A percentile compares a stretch with the other conserved stretches of the same genome.
Evolutionary conservation across 2,113 vertebrate species (phyloP).

Genomic region (Steatornis caripensis): DNA sequence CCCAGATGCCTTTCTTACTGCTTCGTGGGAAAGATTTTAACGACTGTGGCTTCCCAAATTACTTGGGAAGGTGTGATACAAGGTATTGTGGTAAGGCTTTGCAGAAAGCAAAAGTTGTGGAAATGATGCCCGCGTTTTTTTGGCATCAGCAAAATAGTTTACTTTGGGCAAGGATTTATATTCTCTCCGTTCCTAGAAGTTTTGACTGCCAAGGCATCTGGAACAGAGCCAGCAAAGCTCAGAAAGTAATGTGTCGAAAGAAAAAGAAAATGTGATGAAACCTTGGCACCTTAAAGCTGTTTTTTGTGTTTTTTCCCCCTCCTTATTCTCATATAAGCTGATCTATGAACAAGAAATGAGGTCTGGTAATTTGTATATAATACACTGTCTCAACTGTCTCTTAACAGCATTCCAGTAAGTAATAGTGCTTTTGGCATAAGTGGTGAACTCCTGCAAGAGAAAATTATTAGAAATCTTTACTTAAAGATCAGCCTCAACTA

Average conservation of each 20-base stretch:
- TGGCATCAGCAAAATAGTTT: not conserved
- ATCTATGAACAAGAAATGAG: conserved; percentile 15
- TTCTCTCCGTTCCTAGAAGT: not conserved
- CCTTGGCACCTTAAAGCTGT: not conserved
- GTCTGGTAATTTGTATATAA: conserved; percentile 16
- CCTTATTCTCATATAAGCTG: conserved; percentile 12
- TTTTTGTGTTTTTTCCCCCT: too few relatives aligned
- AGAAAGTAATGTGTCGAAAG: not conserved
- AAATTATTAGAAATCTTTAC: not conserved
- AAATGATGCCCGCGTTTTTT: not conserved
- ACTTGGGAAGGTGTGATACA: not conserved
- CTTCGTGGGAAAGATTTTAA: not conserved
- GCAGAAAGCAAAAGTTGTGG: not conserved
- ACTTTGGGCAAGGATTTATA: not conserved
- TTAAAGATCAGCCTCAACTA: not conserved
- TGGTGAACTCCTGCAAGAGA: not conserved
- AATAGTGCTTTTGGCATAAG: not conserved
- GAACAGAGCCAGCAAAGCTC: not conserved
- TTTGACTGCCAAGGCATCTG: conserved; percentile 6
- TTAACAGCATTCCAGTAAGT: not conserved
- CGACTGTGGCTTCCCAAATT: not conserved
- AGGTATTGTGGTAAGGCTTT: not conserved
- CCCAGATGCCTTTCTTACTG: not conserved
- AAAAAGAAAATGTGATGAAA: conserved; percentile 20
- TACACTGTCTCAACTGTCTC: not conserved